A percentile compares a stretch with the other conserved stretches of the same genome.
These are phyloP conservation scores for Laupala kohalensis DNA, from an alignment of 1,140 invertebrate genomes.

Conservation along the genomic window DNA sequence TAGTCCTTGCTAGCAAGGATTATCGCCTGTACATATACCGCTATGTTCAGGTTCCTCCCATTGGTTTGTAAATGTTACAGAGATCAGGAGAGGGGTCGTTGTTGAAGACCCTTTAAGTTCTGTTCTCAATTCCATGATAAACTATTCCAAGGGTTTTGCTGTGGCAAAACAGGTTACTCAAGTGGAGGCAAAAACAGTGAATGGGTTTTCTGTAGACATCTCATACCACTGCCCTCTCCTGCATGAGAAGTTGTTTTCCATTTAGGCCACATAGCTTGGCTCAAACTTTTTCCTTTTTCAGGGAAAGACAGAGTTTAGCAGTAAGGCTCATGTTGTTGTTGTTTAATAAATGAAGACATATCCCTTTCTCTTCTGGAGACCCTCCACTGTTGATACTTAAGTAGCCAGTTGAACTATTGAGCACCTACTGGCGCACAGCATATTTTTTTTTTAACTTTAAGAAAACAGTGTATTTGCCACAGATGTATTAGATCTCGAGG, in stretches of 20 bases:
- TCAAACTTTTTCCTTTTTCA: neutral
- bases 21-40: slow-evolving; percentile 98
- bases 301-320: neutral
- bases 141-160: slow-evolving; percentile 1
- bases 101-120: too few relatives aligned
- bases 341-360: slow-evolving; percentile 16
- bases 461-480: neutral
- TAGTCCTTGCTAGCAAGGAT: slow-evolving; percentile 97
- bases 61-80: slow-evolving; percentile 65
- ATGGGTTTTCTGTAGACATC: slow-evolving; percentile 1
- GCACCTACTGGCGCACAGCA: neutral
- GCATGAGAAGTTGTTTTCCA: slow-evolving; percentile 12
- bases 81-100: too few relatives aligned
- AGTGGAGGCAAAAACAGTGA: neutral
- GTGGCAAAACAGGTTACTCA: neutral
- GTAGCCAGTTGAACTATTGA: neutral
- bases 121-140: neutral
- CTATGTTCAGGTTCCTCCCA: slow-evolving; percentile 79
- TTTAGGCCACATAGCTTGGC: neutral
- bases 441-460: slow-evolving; percentile 5
- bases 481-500: neutral
- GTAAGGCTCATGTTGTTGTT: slow-evolving; percentile 7
- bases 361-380: slow-evolving; percentile 10
- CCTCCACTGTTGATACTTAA: neutral
- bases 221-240: slow-evolving; percentile 5